These are phyloP conservation scores for Hippocampus comes DNA, from an alignment of 2,113 vertebrate genomes.

Conservation along the genomic window DNA sequence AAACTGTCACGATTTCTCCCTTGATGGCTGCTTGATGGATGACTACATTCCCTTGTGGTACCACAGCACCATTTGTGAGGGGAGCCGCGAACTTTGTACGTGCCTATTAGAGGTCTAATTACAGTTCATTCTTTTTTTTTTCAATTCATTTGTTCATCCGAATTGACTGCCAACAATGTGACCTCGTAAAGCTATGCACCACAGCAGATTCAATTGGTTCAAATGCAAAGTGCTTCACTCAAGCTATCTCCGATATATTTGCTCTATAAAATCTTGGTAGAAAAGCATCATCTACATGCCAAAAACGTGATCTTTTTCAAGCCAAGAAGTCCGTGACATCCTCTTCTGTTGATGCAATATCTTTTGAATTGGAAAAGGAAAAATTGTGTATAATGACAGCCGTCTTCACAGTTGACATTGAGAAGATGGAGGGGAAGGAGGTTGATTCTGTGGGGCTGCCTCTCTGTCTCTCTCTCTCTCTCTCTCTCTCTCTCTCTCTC, in stretches of 20 bases:
- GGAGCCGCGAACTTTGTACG: conserved; percentile 24
- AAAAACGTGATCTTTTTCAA: conserved; percentile 36
- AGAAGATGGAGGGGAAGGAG: conserved; percentile 29
- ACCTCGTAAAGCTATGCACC: background rate
- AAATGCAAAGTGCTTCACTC: background rate
- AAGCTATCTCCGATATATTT: background rate
- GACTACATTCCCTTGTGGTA: conserved; percentile 58
- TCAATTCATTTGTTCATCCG: conserved; percentile 15
- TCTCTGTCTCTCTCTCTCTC: conserved; percentile 6
- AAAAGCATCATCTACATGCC: background rate
- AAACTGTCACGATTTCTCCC: conserved; percentile 58
- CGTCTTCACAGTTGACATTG: conserved; percentile 45
- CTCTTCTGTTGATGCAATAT: conserved; percentile 27
- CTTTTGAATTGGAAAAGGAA: conserved; percentile 46
- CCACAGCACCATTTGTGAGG: conserved; percentile 43
- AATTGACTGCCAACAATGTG: conserved; percentile 36
- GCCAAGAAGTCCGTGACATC: conserved; percentile 34
- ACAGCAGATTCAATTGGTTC: background rate
- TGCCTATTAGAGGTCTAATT: conserved; percentile 25
- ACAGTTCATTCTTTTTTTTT: background rate
- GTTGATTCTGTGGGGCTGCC: conserved; percentile 48
- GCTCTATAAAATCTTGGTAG: background rate
- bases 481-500: background rate
- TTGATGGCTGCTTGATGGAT: conserved; percentile 65
- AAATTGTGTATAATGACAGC: conserved; percentile 58